Evolutionary conservation across 2,888 invertebrate species (phyloP), one percentile per base, ranked within the genome.

Genomic region (Empis stercorea): DNA sequence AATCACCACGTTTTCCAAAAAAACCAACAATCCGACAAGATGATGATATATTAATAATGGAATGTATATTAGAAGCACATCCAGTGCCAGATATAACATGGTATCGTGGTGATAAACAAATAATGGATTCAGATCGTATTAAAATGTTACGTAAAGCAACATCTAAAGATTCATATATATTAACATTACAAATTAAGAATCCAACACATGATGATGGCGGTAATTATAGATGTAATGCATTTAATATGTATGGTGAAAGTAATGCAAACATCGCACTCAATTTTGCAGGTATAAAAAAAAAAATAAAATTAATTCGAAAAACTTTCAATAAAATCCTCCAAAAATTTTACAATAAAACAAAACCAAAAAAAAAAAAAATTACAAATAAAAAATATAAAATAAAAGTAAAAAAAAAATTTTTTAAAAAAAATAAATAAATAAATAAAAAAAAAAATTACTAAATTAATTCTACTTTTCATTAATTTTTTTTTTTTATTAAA

Each of bases 261-360:
- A 99, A 99, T 78, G 99, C 99, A 62, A 99, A 97, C 75, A 97
- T 99, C 76, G 93, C 96, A 67, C 87, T 99, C 66, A 99, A 99
- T 75, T 94, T 97, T 78, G 92, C 94, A 87, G 94, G 94, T 92
- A 66, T 52, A 38, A 48, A 13, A 43, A 30, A 10, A 14, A 30
- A 15, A 15, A 23, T 43, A 20, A 46, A 39, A 40, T 32, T 5
- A 32, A 32, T 13, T n/a, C 4, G 9, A 13, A 5, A 32, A 32
- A 32, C 4, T 32, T 10, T 13, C 3, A 13, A 32, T 32, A 32
- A 32, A 32, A 13, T 20, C 20, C 20, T 20, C n/a, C n/a, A n/a
- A n/a, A n/a, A n/a, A n/a, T n/a, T n/a, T n/a, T n/a, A n/a, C n/a
- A n/a, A n/a, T n/a, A n/a, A n/a, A n/a, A n/a, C n/a, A n/a, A n/a